A percentile compares a stretch with the other conserved stretches of the same genome.
Conservation (phyloP, 2,797 vertebrate species). For the Poeciliopsis paucimaculata region DNA sequence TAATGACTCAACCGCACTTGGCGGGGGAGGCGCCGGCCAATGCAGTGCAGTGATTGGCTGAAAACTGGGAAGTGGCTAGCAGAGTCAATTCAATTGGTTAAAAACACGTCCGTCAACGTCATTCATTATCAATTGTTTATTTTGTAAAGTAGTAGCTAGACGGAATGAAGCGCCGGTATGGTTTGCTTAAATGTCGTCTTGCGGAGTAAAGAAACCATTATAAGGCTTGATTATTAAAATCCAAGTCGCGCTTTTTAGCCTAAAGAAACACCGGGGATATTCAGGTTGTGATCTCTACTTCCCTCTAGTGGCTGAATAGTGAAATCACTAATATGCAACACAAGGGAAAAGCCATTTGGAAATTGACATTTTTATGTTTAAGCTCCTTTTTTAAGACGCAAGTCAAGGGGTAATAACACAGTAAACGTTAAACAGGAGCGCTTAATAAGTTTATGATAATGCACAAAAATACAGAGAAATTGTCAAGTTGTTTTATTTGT, state of each 20-base stretch:
- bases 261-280: no score
- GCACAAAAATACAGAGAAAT: background rate
- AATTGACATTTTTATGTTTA: background rate
- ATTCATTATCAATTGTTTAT: background rate
- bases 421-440: background rate
- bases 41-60: conserved; percentile 57
- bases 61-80: conserved; percentile 30
- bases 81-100: conserved; percentile 48
- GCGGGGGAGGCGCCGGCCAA: background rate
- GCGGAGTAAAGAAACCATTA: background rate
- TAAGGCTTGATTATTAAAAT: background rate
- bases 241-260: background rate
- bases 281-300: conserved; percentile 15
- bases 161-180: background rate
- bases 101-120: conserved; percentile 34
- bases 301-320: conserved; percentile 41
- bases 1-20: conserved; percentile 57
- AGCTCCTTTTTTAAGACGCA: background rate
- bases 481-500: background rate
- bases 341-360: background rate
- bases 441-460: background rate
- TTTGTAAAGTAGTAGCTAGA: background rate
- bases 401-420: background rate
- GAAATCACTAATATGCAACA: background rate
- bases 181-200: background rate